phyloP scores from a whole-genome alignment of 2,888 invertebrate genomes.

The Netelia virgata region DNA sequence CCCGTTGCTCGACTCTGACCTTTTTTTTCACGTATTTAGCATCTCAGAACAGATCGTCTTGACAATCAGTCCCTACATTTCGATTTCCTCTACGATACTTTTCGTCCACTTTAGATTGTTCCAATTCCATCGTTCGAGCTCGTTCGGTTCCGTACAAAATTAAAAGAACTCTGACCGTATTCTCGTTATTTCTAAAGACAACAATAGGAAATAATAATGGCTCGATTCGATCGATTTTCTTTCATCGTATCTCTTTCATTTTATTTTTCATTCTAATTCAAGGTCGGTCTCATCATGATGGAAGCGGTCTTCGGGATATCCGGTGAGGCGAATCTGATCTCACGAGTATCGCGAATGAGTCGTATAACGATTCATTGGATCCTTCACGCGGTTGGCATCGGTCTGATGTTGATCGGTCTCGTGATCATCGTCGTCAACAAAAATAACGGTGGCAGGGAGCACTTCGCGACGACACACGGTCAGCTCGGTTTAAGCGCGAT shows the following conservation, averaged over 20 bases:
- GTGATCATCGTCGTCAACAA: conserved; percentile 79
- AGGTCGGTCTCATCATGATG: conserved; percentile 78
- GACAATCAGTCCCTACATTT: too few relatives aligned
- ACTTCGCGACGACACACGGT: conserved; percentile 78
- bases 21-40: too few relatives aligned
- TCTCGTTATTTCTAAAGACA: background rate
- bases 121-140: too few relatives aligned
- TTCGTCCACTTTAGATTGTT: too few relatives aligned
- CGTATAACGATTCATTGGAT: conserved; percentile 81
- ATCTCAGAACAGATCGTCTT: too few relatives aligned
- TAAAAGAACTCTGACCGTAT: too few relatives aligned
- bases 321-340: conserved; percentile 78
- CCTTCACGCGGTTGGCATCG: conserved; percentile 76
- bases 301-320: conserved; percentile 81
- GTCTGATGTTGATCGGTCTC: conserved; percentile 76
- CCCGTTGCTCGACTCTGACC: too few relatives aligned
- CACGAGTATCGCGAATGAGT: conserved; percentile 73
- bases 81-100: too few relatives aligned
- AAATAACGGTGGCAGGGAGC: conserved; percentile 65
- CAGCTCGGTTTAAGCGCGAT: conserved; percentile 79
- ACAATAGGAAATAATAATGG: background rate
- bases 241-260: conserved; percentile 2
- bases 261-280: conserved; percentile 34
- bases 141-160: too few relatives aligned
- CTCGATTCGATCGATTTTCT: background rate